Evolutionary conservation across 2,888 invertebrate species (phyloP).

Genomic region (Noctua fimbriata): DNA sequence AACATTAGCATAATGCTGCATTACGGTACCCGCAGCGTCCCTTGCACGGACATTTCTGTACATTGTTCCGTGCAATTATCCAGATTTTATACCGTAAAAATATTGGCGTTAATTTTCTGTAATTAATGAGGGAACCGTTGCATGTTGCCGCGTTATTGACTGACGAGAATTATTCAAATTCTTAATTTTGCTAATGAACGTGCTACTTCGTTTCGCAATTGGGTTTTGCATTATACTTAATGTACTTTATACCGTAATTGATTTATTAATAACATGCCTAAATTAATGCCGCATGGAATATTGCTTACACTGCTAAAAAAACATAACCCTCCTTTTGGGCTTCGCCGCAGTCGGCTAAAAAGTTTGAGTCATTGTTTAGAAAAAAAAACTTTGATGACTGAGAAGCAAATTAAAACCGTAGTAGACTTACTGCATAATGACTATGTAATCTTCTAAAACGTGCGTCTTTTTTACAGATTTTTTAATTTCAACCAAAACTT

Average conservation of each 20-base stretch:
- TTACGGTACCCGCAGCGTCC: slow-evolving; percentile 72
- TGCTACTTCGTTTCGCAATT: slow-evolving; percentile 27
- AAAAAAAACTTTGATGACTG: background rate
- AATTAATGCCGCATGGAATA: background rate
- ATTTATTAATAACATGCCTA: background rate
- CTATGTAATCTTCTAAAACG: background rate
- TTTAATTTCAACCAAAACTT: no score
- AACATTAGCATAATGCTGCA: slow-evolving; percentile 84
- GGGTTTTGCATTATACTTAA: slow-evolving; percentile 24
- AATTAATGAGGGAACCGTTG: slow-evolving; percentile 39
- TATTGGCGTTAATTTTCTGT: slow-evolving; percentile 55
- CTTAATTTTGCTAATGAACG: slow-evolving; percentile 51
- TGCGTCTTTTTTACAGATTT: background rate
- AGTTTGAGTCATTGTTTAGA: background rate
- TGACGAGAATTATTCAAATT: slow-evolving; percentile 53
- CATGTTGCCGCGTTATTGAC: slow-evolving; percentile 44
- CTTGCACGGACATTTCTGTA: slow-evolving; percentile 61
- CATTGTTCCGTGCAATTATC: slow-evolving; percentile 64
- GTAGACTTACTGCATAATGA: background rate
- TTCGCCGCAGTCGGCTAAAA: no score
- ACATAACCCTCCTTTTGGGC: no score
- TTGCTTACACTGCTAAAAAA: background rate
- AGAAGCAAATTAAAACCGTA: background rate
- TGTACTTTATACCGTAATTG: slow-evolving; percentile 18
- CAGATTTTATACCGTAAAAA: slow-evolving; percentile 57